Percentiles rank a stretch among this genome's conserved stretches.
phyloP scores from a whole-genome alignment of 2,797 vertebrate species.

The Pitangus sulphuratus region DNA sequence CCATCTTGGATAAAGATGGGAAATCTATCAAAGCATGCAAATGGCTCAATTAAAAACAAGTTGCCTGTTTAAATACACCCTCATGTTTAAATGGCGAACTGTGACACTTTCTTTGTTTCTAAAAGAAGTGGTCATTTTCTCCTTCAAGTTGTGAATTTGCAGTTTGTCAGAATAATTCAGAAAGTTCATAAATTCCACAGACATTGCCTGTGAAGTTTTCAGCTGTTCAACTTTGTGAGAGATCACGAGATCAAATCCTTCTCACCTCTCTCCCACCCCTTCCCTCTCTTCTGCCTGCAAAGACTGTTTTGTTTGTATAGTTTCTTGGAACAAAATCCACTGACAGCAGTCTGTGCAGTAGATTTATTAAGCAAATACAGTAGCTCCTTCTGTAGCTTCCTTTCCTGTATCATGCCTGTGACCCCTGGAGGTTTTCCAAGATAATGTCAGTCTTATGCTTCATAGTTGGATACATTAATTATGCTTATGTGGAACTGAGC shows the following conservation, averaged over 20 bases:
- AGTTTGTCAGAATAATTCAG: background rate
- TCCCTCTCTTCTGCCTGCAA: constrained; percentile 24
- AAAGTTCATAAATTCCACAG: background rate
- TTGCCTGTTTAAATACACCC: background rate
- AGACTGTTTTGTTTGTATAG: constrained; percentile 50
- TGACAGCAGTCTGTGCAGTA: constrained; percentile 19
- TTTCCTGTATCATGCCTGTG: constrained; percentile 21
- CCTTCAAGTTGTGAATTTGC: background rate
- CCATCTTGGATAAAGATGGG: background rate
- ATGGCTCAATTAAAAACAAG: background rate
- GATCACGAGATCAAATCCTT: background rate
- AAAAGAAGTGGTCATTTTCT: background rate
- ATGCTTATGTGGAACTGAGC: background rate
- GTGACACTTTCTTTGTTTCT: background rate
- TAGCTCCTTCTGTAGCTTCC: constrained; percentile 49
- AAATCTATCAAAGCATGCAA: background rate
- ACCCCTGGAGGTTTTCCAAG: constrained; percentile 44
- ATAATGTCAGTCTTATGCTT: constrained; percentile 33
- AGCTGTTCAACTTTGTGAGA: constrained; percentile 12
- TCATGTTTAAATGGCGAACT: background rate
- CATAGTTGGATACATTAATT: constrained; percentile 43
- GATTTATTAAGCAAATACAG: constrained; percentile 47
- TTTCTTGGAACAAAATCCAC: constrained; percentile 52
- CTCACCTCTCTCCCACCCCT: background rate
- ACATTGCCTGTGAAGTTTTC: background rate